phyloP scores from a whole-genome alignment of 1,140 invertebrate species.

The Drosophila miranda region DNA sequence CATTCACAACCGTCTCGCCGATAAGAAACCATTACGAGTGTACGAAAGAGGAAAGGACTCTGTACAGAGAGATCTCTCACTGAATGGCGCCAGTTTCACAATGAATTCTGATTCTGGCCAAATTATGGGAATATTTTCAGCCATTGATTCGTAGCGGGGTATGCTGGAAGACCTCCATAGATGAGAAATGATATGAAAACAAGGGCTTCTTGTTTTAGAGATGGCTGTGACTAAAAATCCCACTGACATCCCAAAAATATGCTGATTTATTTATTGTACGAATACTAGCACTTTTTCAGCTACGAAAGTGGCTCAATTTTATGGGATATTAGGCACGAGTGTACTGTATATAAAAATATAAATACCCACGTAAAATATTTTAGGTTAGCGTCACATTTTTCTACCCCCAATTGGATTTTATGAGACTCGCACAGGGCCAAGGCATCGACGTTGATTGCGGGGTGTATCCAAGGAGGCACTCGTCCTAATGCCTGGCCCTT shows the following conservation, averaged over 20 bases:
- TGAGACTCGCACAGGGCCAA: neutral
- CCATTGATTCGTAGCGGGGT: no score
- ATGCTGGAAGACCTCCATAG: no score
- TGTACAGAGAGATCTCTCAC: conserved; percentile 15
- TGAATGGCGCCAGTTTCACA: conserved; percentile 63
- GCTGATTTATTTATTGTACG: no score
- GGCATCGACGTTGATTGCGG: conserved; percentile 17
- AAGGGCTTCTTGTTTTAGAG: no score
- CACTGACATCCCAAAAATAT: no score
- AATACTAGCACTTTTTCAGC: no score
- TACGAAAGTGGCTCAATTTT: no score
- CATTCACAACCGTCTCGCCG: conserved; percentile 71
- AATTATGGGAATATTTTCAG: no score
- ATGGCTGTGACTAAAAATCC: no score
- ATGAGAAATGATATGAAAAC: no score
- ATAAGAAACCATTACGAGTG: conserved; percentile 41
- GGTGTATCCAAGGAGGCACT: conserved; percentile 47
- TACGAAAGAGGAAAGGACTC: conserved; percentile 38
- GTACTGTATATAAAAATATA: neutral
- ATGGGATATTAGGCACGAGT: conserved; percentile 6
- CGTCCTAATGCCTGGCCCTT: conserved; percentile 25
- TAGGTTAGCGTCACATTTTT: conserved; percentile 3
- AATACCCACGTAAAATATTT: conserved; percentile 10
- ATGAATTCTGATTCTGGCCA: conserved; percentile 26
- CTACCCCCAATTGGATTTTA: conserved; percentile 24